Percentiles rank a stretch among this genome's conserved stretches.
phyloP scores from a whole-genome alignment of 2,888 invertebrate species.

The Acholoe squamosa region DNA sequence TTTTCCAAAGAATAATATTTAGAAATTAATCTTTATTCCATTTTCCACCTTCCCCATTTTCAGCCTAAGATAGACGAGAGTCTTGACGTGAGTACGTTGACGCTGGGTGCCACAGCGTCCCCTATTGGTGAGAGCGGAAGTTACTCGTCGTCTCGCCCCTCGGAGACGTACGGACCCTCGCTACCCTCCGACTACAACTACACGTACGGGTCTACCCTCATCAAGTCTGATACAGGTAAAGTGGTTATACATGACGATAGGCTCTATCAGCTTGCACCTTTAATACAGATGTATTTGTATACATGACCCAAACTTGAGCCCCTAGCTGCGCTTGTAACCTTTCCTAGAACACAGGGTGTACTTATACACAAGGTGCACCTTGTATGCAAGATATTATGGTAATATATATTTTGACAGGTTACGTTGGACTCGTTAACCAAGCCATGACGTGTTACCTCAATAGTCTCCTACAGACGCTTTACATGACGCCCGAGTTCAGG shows the following conservation, averaged over 20 bases:
- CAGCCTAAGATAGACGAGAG: neutral
- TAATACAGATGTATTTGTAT: too few species aligned
- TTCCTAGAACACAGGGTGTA: too few species aligned
- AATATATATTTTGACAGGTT: too few species aligned
- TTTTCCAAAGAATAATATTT: too few species aligned
- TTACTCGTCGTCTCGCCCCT: neutral
- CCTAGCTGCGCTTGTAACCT: too few species aligned
- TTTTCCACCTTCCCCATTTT: neutral
- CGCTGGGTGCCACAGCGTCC: constrained; percentile 39
- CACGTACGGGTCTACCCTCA: constrained; percentile 72
- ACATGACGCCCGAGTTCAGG: constrained; percentile 95
- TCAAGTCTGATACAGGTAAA: constrained; percentile 84
- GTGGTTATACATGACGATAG: too few species aligned
- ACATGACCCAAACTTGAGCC: too few species aligned
- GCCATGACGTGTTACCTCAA: constrained; percentile 97
- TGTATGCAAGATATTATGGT: too few species aligned
- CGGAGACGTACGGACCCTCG: neutral
- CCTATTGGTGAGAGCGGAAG: constrained; percentile 52
- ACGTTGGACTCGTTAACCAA: constrained; percentile 93
- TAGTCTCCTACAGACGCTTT: constrained; percentile 93
- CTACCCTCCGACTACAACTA: constrained; percentile 72
- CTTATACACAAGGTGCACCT: too few species aligned
- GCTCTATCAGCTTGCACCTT: too few species aligned
- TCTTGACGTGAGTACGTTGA: constrained; percentile 48
- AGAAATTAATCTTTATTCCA: too few species aligned